Evolutionary conservation across 2,888 invertebrate genomes (phyloP).

Genomic region (Gasteruption jaculator): DNA sequence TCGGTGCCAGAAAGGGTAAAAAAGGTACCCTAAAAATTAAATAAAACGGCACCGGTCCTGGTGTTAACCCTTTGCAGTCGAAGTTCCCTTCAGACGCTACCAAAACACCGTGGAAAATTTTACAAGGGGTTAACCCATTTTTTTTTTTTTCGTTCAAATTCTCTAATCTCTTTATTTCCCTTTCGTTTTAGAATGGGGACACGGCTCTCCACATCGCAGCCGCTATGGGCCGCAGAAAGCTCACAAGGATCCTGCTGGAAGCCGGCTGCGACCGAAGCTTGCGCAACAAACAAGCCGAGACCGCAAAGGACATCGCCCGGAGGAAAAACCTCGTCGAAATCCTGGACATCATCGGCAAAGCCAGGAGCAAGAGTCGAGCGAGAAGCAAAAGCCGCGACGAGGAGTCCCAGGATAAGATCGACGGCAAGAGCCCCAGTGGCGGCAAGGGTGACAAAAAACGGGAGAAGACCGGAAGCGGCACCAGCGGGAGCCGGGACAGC

Average conservation of each 20-base stretch:
- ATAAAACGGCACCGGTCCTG: too few species aligned
- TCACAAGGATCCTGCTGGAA: conserved; percentile 85
- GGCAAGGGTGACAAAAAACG: conserved; percentile 42
- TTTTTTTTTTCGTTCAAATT: neutral
- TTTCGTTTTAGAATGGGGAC: conserved; percentile 71
- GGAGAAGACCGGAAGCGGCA: conserved; percentile 53
- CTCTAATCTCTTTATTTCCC: too few species aligned
- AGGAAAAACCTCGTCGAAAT: conserved; percentile 85
- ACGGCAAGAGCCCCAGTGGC: conserved; percentile 21
- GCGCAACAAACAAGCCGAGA: conserved; percentile 84
- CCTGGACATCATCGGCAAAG: conserved; percentile 62
- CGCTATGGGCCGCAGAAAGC: conserved; percentile 88
- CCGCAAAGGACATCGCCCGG: conserved; percentile 82
- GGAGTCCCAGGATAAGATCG: conserved; percentile 28
- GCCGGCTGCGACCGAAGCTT: conserved; percentile 71
- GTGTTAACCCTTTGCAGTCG: too few species aligned
- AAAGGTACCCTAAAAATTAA: too few species aligned
- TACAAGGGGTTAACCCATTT: neutral
- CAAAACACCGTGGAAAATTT: neutral
- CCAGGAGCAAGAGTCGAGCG: conserved; percentile 40
- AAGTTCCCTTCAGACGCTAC: neutral
- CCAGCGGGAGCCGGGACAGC: conserved; percentile 55
- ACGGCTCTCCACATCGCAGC: conserved; percentile 91
- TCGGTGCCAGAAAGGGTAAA: too few species aligned
- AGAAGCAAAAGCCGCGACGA: conserved; percentile 38